phyloP scores from a whole-genome alignment of 2,113 vertebrate species.

The Oxyruncus cristatus region DNA sequence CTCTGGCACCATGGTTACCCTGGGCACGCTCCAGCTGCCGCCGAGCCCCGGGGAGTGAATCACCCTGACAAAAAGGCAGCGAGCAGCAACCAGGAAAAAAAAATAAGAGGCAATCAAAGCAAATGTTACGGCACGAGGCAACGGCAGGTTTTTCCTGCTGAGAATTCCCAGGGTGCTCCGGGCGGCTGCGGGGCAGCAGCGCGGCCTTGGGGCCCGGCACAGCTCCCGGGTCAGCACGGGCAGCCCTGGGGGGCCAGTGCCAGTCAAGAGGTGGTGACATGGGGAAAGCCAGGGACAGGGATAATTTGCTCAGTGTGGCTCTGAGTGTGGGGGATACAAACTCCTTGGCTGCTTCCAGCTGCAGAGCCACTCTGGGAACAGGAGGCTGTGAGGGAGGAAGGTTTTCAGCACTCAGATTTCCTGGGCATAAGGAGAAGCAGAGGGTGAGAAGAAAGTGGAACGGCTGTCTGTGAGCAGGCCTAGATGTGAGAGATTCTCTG shows the following conservation, averaged over 20 bases:
- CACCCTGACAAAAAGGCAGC: background rate
- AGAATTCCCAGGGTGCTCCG: background rate
- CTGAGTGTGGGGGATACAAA: background rate
- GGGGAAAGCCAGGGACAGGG: background rate
- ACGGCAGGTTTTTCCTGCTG: conserved; percentile 1
- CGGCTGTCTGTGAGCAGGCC: background rate
- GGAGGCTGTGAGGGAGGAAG: background rate
- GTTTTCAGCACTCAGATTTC: background rate
- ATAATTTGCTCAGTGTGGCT: background rate
- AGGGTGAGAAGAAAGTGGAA: background rate
- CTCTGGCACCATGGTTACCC: conserved; percentile 19
- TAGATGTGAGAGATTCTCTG: background rate
- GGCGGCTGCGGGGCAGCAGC: background rate
- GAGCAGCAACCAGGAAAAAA: background rate
- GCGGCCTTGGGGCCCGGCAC: background rate
- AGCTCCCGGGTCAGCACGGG: background rate
- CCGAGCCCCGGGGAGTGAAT: conserved; percentile 24
- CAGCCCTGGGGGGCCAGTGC: fast-evolving
- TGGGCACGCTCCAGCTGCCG: conserved; percentile 10
- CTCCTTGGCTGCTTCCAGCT: background rate
- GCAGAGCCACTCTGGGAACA: background rate
- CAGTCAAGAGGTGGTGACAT: fast-evolving
- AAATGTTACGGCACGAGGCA: background rate
- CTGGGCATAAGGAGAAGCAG: background rate
- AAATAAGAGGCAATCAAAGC: background rate